Base-by-base conservation (phyloP, 2,797 vertebrate species). In the Pempheris klunzingeri region DNA sequence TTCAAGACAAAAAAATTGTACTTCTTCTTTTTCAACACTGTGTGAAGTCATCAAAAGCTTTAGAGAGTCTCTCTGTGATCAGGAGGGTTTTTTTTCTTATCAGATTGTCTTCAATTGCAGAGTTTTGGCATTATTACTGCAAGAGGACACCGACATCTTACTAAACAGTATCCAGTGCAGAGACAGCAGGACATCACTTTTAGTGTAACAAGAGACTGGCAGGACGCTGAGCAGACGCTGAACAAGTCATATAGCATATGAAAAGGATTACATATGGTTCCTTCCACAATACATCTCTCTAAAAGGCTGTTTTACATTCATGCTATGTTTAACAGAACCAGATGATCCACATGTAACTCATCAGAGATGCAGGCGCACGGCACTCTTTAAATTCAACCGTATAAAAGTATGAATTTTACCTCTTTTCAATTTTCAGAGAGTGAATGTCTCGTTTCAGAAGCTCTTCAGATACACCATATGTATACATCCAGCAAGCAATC, bases 141-240 rank as follows among this genome's bases (percentile, higher is more conserved):
- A 57, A 67, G 49, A 61, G 61, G 78, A 81, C 15, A 41, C 52
- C 30, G 36, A 18, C 34, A 8, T 79, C 39, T 63, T 57, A 64
- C 38, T 30, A 41, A 69, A 18, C 55, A 53, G 58, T 6, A 46
- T 53, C 61, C 57, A 71, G 63, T 41, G 80, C 62, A 39, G 59
- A 71, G 61, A 73, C 80, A 83, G 78, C 63, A 82, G 72, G 81
- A 58, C 63, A 43, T 77, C 69, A 46, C 58, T 55, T 74, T 73
- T n/a, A 52, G 43, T 26, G 61, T 72, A 78, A 74, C 30, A n/a
- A 43, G 68, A 87, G 47, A 68, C 39, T 15, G n/a, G 36, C 52
- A 44, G 54, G 55, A 70, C 53, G 44, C 61, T 17, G 41, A 63
- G 49, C 0, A 20, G 53, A 49, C 46, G 24, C 12, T 17, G 44